Percentiles rank a stretch among this genome's conserved stretches.
phyloP scores from a whole-genome alignment of 2,888 invertebrate genomes.

The Philonicus albiceps region DNA sequence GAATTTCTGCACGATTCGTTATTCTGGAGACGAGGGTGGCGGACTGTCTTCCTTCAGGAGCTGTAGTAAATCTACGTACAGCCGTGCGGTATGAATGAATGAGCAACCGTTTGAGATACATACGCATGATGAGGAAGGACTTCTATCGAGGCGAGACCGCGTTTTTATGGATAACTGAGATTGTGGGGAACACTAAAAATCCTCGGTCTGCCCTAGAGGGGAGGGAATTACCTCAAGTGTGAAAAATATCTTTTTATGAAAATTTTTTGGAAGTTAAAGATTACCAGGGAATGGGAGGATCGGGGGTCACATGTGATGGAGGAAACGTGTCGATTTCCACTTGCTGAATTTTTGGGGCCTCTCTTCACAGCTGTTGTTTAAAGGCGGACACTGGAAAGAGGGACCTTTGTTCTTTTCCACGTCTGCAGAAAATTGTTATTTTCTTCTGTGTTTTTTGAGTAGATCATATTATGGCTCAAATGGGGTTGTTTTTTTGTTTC shows the following conservation, averaged over 20 bases:
- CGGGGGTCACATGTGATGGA: conserved; percentile 12
- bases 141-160: background rate
- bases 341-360: background rate
- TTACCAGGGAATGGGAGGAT: background rate
- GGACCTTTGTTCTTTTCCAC: background rate
- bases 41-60: background rate
- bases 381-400: background rate
- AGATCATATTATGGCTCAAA: background rate
- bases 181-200: conserved; percentile 20
- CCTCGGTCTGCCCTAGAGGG: background rate
- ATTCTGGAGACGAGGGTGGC: background rate
- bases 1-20: background rate
- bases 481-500: background rate
- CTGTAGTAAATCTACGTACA: background rate
- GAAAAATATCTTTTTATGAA: conserved; percentile 35
- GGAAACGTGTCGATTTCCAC: conserved; percentile 31
- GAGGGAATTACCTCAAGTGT: conserved; percentile 28
- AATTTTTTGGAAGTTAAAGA: background rate
- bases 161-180: conserved; percentile 20
- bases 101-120: background rate
- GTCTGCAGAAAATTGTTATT: background rate
- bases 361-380: background rate
- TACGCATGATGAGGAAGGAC: conserved; percentile 4
- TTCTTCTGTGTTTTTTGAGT: background rate
- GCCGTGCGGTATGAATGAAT: background rate